These are phyloP conservation scores for Eristalinus aeneus DNA, from an alignment of 2,888 invertebrate species.

Conservation along the genomic window DNA sequence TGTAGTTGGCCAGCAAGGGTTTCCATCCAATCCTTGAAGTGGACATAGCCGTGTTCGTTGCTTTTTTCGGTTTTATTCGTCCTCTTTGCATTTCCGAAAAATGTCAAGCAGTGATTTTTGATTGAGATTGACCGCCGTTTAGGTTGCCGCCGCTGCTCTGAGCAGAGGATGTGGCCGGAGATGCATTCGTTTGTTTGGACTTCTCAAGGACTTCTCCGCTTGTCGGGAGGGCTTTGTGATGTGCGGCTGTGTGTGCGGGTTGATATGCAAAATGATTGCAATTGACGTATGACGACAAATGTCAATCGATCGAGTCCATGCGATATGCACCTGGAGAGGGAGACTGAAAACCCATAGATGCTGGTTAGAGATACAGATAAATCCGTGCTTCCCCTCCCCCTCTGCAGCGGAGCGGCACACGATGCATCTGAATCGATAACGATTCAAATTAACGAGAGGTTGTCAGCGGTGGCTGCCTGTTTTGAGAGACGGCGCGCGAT, in stretches of 20 bases:
- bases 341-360: constrained; percentile 37
- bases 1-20: too few species aligned
- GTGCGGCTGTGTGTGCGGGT: neutral
- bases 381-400: neutral
- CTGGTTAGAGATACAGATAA: neutral
- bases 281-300: constrained; percentile 45
- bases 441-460: constrained; percentile 81
- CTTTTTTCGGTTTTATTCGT: constrained; percentile 7
- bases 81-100: constrained; percentile 69
- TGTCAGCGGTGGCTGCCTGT: constrained; percentile 79
- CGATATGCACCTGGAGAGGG: neutral
- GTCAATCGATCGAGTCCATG: constrained; percentile 2
- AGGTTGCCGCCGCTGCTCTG: constrained; percentile 2
- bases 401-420: constrained; percentile 32
- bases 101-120: constrained; percentile 69
- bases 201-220: constrained; percentile 43
- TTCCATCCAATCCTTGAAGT: constrained; percentile 25
- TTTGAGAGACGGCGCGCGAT: constrained; percentile 16
- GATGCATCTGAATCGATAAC: constrained; percentile 76
- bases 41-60: neutral
- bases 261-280: constrained; percentile 63
- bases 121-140: constrained; percentile 66
- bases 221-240: constrained; percentile 17
- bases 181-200: neutral
- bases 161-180: constrained; percentile 25